Evolutionary conservation across 2,888 invertebrate genomes (phyloP).

Genomic region (Spodoptera picta): DNA sequence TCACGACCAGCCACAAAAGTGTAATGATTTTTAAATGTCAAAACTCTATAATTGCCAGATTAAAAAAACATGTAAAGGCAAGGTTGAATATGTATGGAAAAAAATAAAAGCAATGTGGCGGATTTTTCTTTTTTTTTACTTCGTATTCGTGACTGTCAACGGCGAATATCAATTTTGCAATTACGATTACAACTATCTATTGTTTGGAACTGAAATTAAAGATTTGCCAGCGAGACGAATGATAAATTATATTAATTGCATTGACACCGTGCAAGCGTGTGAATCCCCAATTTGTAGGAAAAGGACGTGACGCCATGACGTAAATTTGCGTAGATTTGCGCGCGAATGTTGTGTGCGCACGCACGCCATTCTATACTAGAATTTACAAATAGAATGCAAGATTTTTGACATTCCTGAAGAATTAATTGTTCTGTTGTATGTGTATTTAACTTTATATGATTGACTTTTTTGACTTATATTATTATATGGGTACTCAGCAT

Average conservation of each 20-base stretch:
- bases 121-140: slow-evolving; percentile 4
- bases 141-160: slow-evolving; percentile 46
- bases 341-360: slow-evolving; percentile 36
- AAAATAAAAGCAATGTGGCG: slow-evolving; percentile 7
- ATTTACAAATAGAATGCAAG: slow-evolving; percentile 4
- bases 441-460: too few species aligned
- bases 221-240: slow-evolving; percentile 56
- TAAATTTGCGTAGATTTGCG: slow-evolving; percentile 6
- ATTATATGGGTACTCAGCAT: too few species aligned
- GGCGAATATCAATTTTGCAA: slow-evolving; percentile 40
- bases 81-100: not conserved
- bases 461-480: too few species aligned
- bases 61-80: not conserved
- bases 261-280: slow-evolving; percentile 55
- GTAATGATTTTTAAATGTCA: slow-evolving; percentile 2
- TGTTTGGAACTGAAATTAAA: slow-evolving; percentile 46
- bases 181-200: slow-evolving; percentile 44
- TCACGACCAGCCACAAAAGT: slow-evolving; percentile 3
- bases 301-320: slow-evolving; percentile 55
- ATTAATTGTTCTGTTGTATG: too few species aligned
- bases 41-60: not conserved
- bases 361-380: slow-evolving; percentile 26
- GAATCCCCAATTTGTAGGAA: slow-evolving; percentile 52
- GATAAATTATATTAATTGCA: slow-evolving; percentile 59
- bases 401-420: not conserved